Conservation (phyloP, 2,888 invertebrate genomes). For the Mesopsocus fuscifrons region DNA sequence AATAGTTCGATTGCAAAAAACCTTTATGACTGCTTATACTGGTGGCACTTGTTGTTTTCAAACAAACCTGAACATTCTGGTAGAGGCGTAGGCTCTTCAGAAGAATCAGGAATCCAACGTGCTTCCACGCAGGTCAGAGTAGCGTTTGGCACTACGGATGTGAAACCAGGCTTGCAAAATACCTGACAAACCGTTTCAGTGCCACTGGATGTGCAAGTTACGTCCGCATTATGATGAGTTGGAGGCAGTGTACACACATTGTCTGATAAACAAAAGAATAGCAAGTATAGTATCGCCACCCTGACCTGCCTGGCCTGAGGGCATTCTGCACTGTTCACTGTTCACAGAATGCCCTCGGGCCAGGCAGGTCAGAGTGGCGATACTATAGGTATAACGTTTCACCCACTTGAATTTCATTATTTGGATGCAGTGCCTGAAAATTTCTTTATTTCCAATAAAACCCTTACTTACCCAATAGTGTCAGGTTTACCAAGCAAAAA, state of each 20-base stretch:
- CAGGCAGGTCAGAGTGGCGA: no score
- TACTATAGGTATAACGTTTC: no score
- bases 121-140: not conserved
- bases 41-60: no score
- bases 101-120: not conserved
- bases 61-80: not conserved
- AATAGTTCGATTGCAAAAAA: no score
- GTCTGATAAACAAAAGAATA: not conserved
- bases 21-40: no score
- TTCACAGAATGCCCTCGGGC: no score
- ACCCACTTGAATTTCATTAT: no score
- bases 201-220: not conserved
- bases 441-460: not conserved
- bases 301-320: no score
- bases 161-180: not conserved
- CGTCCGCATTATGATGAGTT: not conserved
- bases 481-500: not conserved
- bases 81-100: no score
- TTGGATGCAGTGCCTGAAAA: not conserved
- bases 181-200: not conserved
- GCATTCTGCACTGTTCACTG: no score
- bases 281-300: no score
- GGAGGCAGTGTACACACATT: not conserved
- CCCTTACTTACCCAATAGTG: not conserved
- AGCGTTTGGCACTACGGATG: not conserved